Evolutionary conservation across 2,888 invertebrate genomes (phyloP).

Genomic region (Lochmaea capreae): DNA sequence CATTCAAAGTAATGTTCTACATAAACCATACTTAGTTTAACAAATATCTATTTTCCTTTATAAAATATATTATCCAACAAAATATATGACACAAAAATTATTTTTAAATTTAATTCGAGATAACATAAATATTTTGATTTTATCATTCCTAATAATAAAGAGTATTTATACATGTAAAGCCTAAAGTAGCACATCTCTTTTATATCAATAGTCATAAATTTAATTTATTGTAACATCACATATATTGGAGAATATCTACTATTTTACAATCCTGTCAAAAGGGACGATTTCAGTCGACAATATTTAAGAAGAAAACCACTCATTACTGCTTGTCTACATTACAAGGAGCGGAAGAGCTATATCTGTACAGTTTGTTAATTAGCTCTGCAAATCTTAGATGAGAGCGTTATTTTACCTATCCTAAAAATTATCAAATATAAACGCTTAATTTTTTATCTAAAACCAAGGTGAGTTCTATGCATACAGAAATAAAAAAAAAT

Average conservation of each 20-base stretch:
- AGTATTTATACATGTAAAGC: slow-evolving; percentile 53
- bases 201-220: slow-evolving; percentile 42
- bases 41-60: slow-evolving; percentile 45
- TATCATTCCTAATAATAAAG: slow-evolving; percentile 41
- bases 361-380: not conserved
- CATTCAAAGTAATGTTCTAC: slow-evolving; percentile 46
- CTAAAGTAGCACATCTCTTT: slow-evolving; percentile 43
- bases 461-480: no score
- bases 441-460: no score
- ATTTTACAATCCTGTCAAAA: slow-evolving; percentile 38
- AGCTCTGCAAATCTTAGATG: not conserved
- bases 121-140: slow-evolving; percentile 36
- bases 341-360: not conserved
- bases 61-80: slow-evolving; percentile 47
- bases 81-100: slow-evolving; percentile 50
- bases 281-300: slow-evolving; percentile 7
- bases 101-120: slow-evolving; percentile 35
- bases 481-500: no score
- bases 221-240: slow-evolving; percentile 63
- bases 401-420: no score
- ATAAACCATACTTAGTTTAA: slow-evolving; percentile 34
- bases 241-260: slow-evolving; percentile 57
- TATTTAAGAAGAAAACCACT: not conserved
- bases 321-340: not conserved
- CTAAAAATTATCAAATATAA: no score